phyloP scores from a whole-genome alignment of 2,888 invertebrate genomes.

The Nemapogon koenigi region DNA sequence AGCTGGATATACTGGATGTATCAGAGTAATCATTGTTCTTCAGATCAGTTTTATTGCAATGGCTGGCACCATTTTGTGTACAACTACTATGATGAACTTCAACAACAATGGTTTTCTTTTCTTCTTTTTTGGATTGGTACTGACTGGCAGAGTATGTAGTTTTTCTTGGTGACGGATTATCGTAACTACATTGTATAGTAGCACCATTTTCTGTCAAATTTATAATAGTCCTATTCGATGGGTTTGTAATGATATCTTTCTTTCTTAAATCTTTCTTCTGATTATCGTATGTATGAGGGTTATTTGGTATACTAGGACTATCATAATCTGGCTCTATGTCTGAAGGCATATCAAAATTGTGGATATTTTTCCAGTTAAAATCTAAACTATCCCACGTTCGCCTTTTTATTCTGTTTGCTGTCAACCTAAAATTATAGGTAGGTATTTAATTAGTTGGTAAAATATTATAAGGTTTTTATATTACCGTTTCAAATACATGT shows the following conservation, averaged over 20 bases:
- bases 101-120: constrained; percentile 73
- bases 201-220: constrained; percentile 76
- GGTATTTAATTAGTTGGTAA: too few relatives aligned
- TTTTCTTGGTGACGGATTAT: constrained; percentile 47
- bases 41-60: not conserved
- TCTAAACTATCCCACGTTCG: constrained; percentile 69
- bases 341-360: constrained; percentile 55
- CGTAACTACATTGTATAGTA: constrained; percentile 71
- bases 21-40: constrained; percentile 30
- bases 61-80: constrained; percentile 14
- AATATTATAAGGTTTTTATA: too few relatives aligned
- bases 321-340: constrained; percentile 58
- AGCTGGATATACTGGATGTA: constrained; percentile 40
- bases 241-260: constrained; percentile 38
- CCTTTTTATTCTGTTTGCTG: constrained; percentile 48
- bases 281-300: constrained; percentile 49
- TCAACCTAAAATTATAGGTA: too few relatives aligned
- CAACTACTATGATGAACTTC: constrained; percentile 70
- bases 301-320: constrained; percentile 54
- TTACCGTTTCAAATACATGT: too few relatives aligned
- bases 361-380: constrained; percentile 61
- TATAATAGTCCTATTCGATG: constrained; percentile 75
- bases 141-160: constrained; percentile 34
- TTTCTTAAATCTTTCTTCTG: constrained; percentile 38
- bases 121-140: constrained; percentile 30